Conservation (phyloP, 92 coral and sea anemone genomes). For the Pocillopora grandis region DNA sequence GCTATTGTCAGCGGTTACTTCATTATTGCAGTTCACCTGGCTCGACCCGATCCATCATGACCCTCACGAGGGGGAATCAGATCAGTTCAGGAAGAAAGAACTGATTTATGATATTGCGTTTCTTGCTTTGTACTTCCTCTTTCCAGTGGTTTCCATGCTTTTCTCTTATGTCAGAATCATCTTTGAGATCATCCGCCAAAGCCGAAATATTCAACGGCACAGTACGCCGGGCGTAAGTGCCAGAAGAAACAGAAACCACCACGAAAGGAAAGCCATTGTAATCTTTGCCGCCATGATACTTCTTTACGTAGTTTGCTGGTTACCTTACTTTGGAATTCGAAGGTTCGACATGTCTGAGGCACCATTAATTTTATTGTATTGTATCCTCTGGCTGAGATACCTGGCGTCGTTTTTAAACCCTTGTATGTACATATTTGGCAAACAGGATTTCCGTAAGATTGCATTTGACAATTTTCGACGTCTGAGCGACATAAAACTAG, state of each 20-base stretch:
- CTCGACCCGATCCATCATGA: slow-evolving; percentile 31
- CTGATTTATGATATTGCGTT: slow-evolving; percentile 44
- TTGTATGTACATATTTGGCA: slow-evolving; percentile 77
- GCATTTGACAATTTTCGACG: neutral
- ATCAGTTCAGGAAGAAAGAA: slow-evolving; percentile 15
- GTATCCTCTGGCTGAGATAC: slow-evolving; percentile 47
- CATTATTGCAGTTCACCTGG: slow-evolving; percentile 54
- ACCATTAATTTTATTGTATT: slow-evolving; percentile 1
- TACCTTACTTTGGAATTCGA: slow-evolving; percentile 50
- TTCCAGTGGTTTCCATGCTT: slow-evolving; percentile 36
- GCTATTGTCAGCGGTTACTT: slow-evolving; percentile 31
- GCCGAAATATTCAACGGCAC: slow-evolving; percentile 33
- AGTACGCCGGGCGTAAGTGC: slow-evolving; percentile 13
- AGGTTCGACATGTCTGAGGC: neutral
- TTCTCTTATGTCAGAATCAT: slow-evolving; percentile 29
- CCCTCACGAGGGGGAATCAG: slow-evolving; percentile 6
- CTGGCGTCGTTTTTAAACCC: slow-evolving; percentile 77
- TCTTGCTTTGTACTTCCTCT: slow-evolving; percentile 23
- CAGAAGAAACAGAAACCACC: slow-evolving; percentile 5
- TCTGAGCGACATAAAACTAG: neutral
- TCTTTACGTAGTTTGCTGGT: slow-evolving; percentile 50
- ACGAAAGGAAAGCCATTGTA: slow-evolving; percentile 50
- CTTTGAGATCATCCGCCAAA: slow-evolving; percentile 50
- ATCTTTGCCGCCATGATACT: slow-evolving; percentile 53
- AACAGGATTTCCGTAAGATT: slow-evolving; percentile 75